A percentile compares a stretch with the other conserved stretches of the same genome.
Conservation (phyloP, 2,888 invertebrate genomes). For the Melipona beecheii region DNA sequence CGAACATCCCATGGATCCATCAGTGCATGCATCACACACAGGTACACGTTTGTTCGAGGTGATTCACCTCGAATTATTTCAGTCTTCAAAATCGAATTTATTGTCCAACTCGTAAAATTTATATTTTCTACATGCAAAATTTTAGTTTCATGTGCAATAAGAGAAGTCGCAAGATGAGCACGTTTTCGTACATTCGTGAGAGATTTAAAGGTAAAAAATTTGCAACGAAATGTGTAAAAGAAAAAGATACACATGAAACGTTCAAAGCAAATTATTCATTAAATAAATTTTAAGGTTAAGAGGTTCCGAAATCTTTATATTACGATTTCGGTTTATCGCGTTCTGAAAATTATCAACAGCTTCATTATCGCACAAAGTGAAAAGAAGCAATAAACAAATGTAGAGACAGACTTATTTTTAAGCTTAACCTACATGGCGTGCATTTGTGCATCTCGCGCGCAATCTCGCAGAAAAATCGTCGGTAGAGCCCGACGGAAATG, state of each 20-base stretch:
- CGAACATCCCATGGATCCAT: slow-evolving; percentile 80
- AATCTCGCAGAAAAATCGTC: slow-evolving; percentile 39
- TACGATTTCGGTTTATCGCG: neutral
- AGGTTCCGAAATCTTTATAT: neutral
- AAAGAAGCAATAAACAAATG: slow-evolving; percentile 11
- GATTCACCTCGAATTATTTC: slow-evolving; percentile 57
- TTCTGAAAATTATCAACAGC: neutral
- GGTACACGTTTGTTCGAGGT: slow-evolving; percentile 33
- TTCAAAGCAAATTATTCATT: too few species aligned
- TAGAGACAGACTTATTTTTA: slow-evolving; percentile 27
- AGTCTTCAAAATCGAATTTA: slow-evolving; percentile 1
- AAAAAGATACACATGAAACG: too few species aligned
- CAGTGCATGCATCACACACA: slow-evolving; percentile 65
- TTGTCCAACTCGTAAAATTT: too few species aligned
- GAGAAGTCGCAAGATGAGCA: too few species aligned
- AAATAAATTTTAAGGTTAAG: neutral
- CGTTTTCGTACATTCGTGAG: too few species aligned
- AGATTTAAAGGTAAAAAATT: too few species aligned
- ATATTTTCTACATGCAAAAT: too few species aligned
- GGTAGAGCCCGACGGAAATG: slow-evolving; percentile 42
- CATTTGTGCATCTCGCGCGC: neutral
- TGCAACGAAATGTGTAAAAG: too few species aligned
- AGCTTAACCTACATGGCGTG: neutral
- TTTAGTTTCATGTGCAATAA: neutral
- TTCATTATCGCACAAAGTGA: neutral